phyloP scores from a whole-genome alignment of 2,797 vertebrate species.

The Sebastiscus tertius region DNA sequence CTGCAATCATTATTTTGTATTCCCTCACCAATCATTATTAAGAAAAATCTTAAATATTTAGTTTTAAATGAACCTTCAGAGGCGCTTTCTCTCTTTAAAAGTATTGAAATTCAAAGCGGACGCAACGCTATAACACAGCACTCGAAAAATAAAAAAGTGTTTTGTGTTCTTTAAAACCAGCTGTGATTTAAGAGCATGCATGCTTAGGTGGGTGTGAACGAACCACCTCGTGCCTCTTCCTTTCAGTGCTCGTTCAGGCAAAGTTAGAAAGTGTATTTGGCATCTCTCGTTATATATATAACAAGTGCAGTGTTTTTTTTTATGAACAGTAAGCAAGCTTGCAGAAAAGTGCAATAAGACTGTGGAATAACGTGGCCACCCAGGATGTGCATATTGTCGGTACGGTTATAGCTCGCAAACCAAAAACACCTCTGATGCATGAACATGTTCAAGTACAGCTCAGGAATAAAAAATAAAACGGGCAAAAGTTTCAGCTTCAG shows the following conservation, averaged over 20 bases:
- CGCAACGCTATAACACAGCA: constrained; percentile 50
- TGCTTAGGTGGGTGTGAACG: constrained; percentile 39
- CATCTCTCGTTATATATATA: constrained; percentile 45
- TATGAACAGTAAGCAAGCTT: constrained; percentile 32
- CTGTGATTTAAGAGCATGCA: constrained; percentile 53
- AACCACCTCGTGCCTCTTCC: constrained; percentile 20
- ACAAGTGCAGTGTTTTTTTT: constrained; percentile 30
- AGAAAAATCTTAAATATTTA: constrained; percentile 3
- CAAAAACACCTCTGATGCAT: constrained; percentile 47
- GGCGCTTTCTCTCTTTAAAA: constrained; percentile 39
- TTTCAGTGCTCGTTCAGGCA: constrained; percentile 56
- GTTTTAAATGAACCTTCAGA: constrained; percentile 29
- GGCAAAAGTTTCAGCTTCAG: constrained; percentile 43
- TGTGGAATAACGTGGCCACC: constrained; percentile 14
- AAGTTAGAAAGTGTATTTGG: constrained; percentile 50
- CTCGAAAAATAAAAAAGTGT: constrained; percentile 14
- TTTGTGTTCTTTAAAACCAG: constrained; percentile 24
- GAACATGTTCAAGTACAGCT: constrained; percentile 61
- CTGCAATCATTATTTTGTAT: constrained; percentile 33
- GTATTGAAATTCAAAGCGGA: constrained; percentile 30
- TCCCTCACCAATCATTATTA: constrained; percentile 37
- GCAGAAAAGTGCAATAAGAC: constrained; percentile 36
- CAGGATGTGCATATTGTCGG: constrained; percentile 25
- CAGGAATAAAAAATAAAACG: constrained; percentile 65
- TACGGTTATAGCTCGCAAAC: constrained; percentile 53